These are phyloP conservation scores for Dyspetes luteomarginatus DNA, from an alignment of 2,888 invertebrate species.

Conservation along the genomic window DNA sequence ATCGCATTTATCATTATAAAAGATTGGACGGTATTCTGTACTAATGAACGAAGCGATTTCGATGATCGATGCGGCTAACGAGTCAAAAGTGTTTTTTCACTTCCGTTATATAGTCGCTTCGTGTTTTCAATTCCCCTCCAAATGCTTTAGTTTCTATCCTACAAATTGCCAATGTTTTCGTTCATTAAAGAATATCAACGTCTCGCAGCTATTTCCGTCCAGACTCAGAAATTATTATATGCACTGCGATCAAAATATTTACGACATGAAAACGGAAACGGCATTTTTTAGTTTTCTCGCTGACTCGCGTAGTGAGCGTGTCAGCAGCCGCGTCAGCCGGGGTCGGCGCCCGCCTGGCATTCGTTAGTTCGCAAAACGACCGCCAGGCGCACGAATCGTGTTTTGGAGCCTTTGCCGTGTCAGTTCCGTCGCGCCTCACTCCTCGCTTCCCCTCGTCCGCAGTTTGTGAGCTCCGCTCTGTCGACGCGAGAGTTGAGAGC, in stretches of 20 bases:
- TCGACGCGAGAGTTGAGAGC: neutral
- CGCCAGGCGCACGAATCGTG: slow-evolving; percentile 69
- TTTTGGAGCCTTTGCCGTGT: slow-evolving; percentile 58
- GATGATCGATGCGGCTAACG: neutral
- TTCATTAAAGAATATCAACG: neutral
- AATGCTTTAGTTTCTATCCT: neutral
- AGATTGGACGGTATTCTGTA: neutral
- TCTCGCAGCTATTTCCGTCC: neutral
- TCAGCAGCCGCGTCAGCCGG: slow-evolving; percentile 79
- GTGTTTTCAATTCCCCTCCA: neutral
- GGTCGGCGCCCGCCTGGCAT: slow-evolving; percentile 77
- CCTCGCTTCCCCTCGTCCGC: neutral
- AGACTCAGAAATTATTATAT: neutral
- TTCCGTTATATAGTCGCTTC: neutral
- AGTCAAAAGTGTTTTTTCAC: neutral
- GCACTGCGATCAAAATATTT: neutral
- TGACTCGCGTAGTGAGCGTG: slow-evolving; percentile 71
- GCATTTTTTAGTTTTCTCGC: too few species aligned
- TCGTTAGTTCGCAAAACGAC: slow-evolving; percentile 64
- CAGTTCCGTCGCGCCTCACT: slow-evolving; percentile 11
- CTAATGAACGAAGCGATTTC: neutral
- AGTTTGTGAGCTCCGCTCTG: neutral
- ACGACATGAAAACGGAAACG: slow-evolving; percentile 29
- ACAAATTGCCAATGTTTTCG: neutral
- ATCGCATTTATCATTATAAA: too few species aligned